A percentile compares a stretch with the other conserved stretches of the same genome.
phyloP scores from a whole-genome alignment of 2,113 vertebrate species.

The Chaetodon auriga region DNA sequence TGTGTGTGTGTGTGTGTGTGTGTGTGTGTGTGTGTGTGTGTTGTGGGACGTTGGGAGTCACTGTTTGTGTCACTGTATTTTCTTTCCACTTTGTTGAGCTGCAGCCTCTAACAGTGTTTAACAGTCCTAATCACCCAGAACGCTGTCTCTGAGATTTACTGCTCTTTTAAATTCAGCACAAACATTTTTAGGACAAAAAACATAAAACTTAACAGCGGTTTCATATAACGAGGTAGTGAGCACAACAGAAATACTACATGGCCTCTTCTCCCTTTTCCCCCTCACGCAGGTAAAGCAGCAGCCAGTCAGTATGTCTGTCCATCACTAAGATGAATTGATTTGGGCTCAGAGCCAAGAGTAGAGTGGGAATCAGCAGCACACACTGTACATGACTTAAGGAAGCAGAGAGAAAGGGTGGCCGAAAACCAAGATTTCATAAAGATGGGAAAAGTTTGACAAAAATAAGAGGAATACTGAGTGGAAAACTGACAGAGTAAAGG shows the following conservation, averaged over 20 bases:
- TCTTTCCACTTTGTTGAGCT: conserved; percentile 17
- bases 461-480: neutral
- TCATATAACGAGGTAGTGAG: conserved; percentile 47
- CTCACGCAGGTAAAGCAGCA: conserved; percentile 17
- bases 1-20: neutral
- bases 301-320: conserved; percentile 50
- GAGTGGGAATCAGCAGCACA: conserved; percentile 37
- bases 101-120: conserved; percentile 37
- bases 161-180: conserved; percentile 45
- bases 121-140: conserved; percentile 48
- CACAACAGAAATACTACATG: conserved; percentile 40
- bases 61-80: conserved; percentile 8
- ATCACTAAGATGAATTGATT: conserved; percentile 69
- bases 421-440: conserved; percentile 23
- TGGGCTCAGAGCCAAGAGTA: conserved; percentile 50
- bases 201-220: conserved; percentile 52
- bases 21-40: neutral
- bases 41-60: too few relatives aligned
- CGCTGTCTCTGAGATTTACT: conserved; percentile 52
- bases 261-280: neutral
- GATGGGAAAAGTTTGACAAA: conserved; percentile 30
- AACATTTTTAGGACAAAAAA: conserved; percentile 54
- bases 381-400: conserved; percentile 29
- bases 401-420: neutral
- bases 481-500: neutral